Evolutionary conservation across 2,797 vertebrate genomes (phyloP).

Genomic region (Hydrophis major): DNA sequence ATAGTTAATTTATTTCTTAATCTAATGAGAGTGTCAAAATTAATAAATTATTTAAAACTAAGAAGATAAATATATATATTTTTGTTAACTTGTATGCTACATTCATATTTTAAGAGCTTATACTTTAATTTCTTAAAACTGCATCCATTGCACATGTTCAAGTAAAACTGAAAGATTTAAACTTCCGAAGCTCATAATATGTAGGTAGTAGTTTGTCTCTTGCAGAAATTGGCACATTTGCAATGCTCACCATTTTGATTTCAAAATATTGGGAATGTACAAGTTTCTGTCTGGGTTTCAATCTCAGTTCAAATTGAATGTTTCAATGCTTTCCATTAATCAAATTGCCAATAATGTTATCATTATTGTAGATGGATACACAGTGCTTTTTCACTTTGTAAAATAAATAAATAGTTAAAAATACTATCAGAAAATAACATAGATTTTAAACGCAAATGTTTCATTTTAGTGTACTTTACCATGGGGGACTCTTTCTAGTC

Average conservation of each 20-base stretch:
- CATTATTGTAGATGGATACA: no score
- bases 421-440: slow-evolving; percentile 47
- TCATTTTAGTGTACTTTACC: slow-evolving; percentile 87
- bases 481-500: slow-evolving; percentile 93
- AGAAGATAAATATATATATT: no score
- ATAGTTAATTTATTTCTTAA: background rate
- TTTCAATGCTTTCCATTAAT: background rate
- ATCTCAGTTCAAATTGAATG: background rate
- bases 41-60: background rate
- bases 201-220: background rate
- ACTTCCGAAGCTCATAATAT: background rate
- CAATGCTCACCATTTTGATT: background rate
- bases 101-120: background rate
- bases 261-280: background rate
- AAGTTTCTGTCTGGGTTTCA: background rate
- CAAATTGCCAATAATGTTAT: background rate
- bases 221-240: background rate
- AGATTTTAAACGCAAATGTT: slow-evolving; percentile 48
- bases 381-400: background rate
- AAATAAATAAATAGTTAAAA: background rate
- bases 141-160: background rate
- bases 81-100: background rate
- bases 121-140: background rate
- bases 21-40: background rate
- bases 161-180: background rate